Evolutionary conservation across 2,797 vertebrate species (phyloP).

Genomic region (Tragopan temminckii): DNA sequence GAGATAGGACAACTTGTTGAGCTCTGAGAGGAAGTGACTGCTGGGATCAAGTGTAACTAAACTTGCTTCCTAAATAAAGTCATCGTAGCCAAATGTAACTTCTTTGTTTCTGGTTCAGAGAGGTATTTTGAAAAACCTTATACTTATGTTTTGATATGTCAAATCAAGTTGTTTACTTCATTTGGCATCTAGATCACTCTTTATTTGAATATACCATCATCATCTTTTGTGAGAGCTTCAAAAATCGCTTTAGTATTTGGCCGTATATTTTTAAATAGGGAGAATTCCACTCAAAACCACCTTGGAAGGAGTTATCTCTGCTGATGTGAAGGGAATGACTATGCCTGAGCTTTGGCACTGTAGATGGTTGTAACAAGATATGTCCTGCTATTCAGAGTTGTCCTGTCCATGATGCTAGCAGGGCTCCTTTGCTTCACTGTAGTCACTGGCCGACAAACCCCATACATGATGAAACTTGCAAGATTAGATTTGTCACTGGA

Average conservation of each 20-base stretch:
- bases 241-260: background rate
- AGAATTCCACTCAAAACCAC: background rate
- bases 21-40: background rate
- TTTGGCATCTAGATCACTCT: background rate
- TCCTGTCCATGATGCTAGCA: background rate
- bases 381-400: background rate
- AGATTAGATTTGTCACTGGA: background rate
- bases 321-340: background rate
- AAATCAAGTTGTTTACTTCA: background rate
- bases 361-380: background rate
- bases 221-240: background rate
- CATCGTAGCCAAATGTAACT: background rate
- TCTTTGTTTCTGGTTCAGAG: background rate
- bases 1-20: background rate
- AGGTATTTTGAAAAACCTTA: background rate
- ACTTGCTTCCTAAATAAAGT: accelerated
- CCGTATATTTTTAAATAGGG: background rate
- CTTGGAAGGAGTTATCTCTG: background rate
- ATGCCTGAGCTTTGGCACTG: background rate
- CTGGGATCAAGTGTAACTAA: background rate
- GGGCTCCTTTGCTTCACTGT: background rate
- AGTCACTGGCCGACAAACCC: background rate
- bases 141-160: background rate
- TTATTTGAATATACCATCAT: background rate
- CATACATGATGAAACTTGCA: background rate